Percentiles rank a stretch among this genome's conserved stretches.
Conservation (phyloP, 2,113 vertebrate genomes). For the Dendropsophus ebraccatus region DNA sequence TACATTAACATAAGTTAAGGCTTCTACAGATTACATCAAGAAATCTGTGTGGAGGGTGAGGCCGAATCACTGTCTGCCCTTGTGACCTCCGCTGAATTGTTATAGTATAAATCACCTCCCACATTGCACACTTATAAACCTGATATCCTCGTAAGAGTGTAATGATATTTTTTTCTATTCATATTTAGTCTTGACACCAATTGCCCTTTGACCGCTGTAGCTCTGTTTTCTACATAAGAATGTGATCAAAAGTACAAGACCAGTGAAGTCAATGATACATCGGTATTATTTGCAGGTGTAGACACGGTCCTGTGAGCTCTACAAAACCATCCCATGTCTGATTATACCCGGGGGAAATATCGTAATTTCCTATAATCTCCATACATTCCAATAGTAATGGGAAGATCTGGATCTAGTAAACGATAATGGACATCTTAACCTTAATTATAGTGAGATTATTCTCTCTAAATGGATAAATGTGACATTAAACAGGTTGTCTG, state of each 20-base stretch:
- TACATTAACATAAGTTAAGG: background rate
- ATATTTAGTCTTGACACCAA: background rate
- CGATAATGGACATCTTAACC: background rate
- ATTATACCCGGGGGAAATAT: background rate
- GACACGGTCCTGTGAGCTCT: background rate
- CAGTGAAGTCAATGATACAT: background rate
- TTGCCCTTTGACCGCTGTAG: background rate
- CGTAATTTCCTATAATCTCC: background rate
- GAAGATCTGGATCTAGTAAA: background rate
- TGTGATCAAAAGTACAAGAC: no score
- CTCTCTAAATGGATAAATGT: background rate
- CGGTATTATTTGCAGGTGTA: background rate
- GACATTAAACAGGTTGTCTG: background rate
- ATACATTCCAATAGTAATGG: background rate
- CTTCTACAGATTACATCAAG: background rate
- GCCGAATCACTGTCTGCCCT: background rate
- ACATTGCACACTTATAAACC: no score
- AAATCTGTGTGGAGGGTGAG: background rate
- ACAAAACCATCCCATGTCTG: background rate
- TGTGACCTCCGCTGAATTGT: background rate
- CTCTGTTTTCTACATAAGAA: background rate
- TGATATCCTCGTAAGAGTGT: background rate
- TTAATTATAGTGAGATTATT: no score
- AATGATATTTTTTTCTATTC: background rate
- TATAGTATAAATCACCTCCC: no score